Conservation (phyloP, 2,888 invertebrate species). For the Zaprionus bogoriensis region DNA sequence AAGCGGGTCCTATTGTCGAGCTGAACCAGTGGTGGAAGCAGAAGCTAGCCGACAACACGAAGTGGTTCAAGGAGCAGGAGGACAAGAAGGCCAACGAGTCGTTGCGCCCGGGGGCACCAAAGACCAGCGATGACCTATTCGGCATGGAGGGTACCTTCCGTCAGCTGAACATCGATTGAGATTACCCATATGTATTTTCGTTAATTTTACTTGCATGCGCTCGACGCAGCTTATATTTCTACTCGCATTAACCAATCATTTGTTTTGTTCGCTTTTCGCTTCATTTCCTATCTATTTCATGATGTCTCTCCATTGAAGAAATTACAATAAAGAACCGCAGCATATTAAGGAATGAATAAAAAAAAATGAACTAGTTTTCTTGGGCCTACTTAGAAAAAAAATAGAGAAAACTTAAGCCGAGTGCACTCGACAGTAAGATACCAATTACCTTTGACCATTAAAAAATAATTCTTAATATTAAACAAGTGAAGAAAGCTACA, state of each 20-base stretch:
- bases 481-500: no score
- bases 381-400: background rate
- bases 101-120: conserved; percentile 92
- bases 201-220: conserved; percentile 11
- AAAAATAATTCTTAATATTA: no score
- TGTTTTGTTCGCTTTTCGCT: conserved; percentile 64
- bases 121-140: conserved; percentile 92
- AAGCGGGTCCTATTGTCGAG: conserved; percentile 88
- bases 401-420: no score
- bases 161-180: conserved; percentile 91
- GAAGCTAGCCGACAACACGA: conserved; percentile 89
- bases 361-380: conserved; percentile 11
- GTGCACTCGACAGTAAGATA: no score
- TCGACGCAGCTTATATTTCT: conserved; percentile 30
- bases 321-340: conserved; percentile 54
- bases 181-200: conserved; percentile 4
- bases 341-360: conserved; percentile 64
- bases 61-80: conserved; percentile 93
- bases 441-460: no score
- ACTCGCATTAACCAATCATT: conserved; percentile 51
- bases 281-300: conserved; percentile 45
- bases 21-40: conserved; percentile 91
- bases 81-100: conserved; percentile 90
- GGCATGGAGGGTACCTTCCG: conserved; percentile 95
- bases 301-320: conserved; percentile 53